These are phyloP conservation scores for Erebia epiphron DNA, from an alignment of 2,888 invertebrate genomes.

Conservation along the genomic window DNA sequence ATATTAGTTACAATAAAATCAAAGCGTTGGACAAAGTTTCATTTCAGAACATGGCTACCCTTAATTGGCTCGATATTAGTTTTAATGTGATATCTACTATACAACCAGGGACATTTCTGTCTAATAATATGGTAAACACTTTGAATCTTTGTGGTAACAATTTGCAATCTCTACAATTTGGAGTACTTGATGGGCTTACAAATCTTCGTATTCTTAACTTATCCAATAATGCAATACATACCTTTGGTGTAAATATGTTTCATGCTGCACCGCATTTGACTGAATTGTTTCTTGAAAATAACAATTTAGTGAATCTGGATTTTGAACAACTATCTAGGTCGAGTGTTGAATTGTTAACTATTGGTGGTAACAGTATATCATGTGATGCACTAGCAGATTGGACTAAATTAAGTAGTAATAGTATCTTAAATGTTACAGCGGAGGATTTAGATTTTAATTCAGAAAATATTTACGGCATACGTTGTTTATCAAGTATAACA, in stretches of 20 bases:
- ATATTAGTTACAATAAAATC: slow-evolving; percentile 31
- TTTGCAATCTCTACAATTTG: slow-evolving; percentile 30
- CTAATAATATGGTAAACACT: slow-evolving; percentile 28
- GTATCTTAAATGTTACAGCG: slow-evolving; percentile 26
- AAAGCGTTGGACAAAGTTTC: slow-evolving; percentile 26
- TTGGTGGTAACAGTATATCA: slow-evolving; percentile 36
- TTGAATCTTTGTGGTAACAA: slow-evolving; percentile 30
- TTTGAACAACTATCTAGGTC: slow-evolving; percentile 21
- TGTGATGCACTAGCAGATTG: slow-evolving; percentile 33
- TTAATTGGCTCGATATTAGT: slow-evolving; percentile 36
- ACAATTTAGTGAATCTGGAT: slow-evolving; percentile 32
- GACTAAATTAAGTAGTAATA: slow-evolving; percentile 1
- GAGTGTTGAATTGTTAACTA: slow-evolving; percentile 27
- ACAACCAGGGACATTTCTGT: slow-evolving; percentile 37
- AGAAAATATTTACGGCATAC: slow-evolving; percentile 38
- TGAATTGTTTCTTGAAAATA: slow-evolving; percentile 33
- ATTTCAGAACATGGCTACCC: slow-evolving; percentile 28
- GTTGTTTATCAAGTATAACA: slow-evolving; percentile 24
- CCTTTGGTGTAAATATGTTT: slow-evolving; percentile 30
- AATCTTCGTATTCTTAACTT: slow-evolving; percentile 35
- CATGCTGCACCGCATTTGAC: slow-evolving; percentile 29
- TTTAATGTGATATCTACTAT: slow-evolving; percentile 35
- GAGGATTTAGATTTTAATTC: slow-evolving; percentile 29
- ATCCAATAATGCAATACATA: slow-evolving; percentile 34
- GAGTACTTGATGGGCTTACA: slow-evolving; percentile 29